Conservation (phyloP, 2,797 vertebrate genomes). For the Aselliscus stoliczkanus region DNA sequence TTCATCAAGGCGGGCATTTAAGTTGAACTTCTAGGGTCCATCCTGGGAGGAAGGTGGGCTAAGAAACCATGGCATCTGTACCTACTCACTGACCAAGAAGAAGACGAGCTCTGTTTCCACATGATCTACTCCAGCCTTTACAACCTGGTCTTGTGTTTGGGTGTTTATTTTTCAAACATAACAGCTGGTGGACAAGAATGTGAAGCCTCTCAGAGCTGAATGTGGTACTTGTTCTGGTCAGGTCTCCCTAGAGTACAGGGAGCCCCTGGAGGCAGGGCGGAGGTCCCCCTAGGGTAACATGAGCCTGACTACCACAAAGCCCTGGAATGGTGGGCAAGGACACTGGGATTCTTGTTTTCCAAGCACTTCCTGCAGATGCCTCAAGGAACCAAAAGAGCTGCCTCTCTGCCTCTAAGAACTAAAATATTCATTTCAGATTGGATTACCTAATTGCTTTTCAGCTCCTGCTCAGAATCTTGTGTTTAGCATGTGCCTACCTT, state of each 20-base stretch:
- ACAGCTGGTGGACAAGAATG: not conserved
- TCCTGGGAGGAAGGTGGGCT: not conserved
- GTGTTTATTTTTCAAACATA: not conserved
- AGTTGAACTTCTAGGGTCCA: not conserved
- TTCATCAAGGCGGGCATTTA: not conserved
- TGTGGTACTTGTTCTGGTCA: not conserved
- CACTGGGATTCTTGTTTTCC: not conserved
- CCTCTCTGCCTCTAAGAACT: not conserved
- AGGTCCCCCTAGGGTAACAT: not conserved
- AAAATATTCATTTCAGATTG: not conserved
- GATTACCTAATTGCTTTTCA: not conserved
- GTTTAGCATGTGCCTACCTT: not conserved
- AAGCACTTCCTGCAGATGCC: not conserved
- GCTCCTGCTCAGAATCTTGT: not conserved
- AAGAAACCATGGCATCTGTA: not conserved
- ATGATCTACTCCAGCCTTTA: not conserved
- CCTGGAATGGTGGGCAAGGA: not conserved
- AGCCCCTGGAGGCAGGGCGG: not conserved
- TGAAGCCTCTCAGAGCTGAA: not conserved
- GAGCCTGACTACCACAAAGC: not conserved
- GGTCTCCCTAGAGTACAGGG: slow-evolving; percentile 27
- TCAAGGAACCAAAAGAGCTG: not conserved
- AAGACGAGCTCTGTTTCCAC: not conserved
- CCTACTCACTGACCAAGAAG: not conserved
- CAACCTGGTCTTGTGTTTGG: not conserved